These are phyloP conservation scores for Astatoreochromis straeleni DNA, from an alignment of 2,113 vertebrate genomes.

Conservation along the genomic window DNA sequence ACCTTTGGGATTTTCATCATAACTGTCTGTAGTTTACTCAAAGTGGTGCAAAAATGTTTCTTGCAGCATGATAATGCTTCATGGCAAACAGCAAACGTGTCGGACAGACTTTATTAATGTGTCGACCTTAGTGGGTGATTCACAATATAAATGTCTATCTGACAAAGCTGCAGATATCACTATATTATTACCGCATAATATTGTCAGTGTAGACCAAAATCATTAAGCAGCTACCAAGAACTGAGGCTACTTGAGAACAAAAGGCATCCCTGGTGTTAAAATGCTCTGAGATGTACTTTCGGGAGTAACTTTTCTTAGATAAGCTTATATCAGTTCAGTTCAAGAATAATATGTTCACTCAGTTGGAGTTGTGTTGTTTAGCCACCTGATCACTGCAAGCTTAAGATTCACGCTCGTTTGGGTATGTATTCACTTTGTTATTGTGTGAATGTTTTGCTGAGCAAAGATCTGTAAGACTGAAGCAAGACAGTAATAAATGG, in stretches of 20 bases:
- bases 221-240: not conserved
- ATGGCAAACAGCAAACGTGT: not conserved
- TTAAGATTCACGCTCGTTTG: not conserved
- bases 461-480: not conserved
- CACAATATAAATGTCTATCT: not conserved
- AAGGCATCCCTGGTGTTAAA: not conserved
- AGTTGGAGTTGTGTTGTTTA: not conserved
- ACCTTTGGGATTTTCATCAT: not conserved
- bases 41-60: not conserved
- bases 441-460: not conserved
- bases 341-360: not conserved
- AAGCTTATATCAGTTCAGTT: not conserved
- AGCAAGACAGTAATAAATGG: not conserved
- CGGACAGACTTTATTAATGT: rapidly evolving
- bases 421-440: not conserved
- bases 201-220: not conserved
- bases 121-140: not conserved
- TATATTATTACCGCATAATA: not conserved
- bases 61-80: not conserved
- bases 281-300: not conserved
- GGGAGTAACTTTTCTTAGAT: not conserved
- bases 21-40: not conserved
- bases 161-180: not conserved
- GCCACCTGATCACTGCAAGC: not conserved
- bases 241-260: not conserved